These are phyloP conservation scores for Trichopria drosophilae DNA, from an alignment of 2,888 invertebrate genomes.

Conservation along the genomic window DNA sequence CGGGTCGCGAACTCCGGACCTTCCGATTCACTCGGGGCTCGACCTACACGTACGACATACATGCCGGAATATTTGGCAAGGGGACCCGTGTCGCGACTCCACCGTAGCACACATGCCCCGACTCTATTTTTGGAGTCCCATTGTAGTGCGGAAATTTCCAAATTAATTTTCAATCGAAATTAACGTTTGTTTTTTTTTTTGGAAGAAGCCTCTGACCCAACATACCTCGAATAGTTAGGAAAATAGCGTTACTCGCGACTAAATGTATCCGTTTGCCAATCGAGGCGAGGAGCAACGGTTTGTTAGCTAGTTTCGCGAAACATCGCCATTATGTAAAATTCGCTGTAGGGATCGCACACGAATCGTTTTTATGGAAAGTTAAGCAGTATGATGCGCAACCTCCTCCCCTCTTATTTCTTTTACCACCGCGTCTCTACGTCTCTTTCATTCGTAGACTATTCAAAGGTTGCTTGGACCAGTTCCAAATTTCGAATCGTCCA, in stretches of 20 bases:
- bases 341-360: constrained; percentile 14
- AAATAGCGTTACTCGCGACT: too few relatives aligned
- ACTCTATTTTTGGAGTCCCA: too few relatives aligned
- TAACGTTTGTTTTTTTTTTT: too few relatives aligned
- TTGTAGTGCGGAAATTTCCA: too few relatives aligned
- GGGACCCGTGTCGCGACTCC: constrained; percentile 23
- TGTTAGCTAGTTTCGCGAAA: constrained; percentile 3
- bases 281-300: neutral
- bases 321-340: constrained; percentile 16
- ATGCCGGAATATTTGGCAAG: constrained; percentile 49
- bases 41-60: constrained; percentile 31
- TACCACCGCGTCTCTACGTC: constrained; percentile 21
- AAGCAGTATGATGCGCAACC: neutral
- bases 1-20: constrained; percentile 53
- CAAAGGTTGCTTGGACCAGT: constrained; percentile 55
- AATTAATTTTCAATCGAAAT: too few relatives aligned
- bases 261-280: constrained; percentile 19
- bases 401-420: constrained; percentile 15
- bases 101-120: constrained; percentile 14
- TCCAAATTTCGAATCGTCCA: constrained; percentile 54
- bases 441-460: constrained; percentile 40
- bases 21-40: constrained; percentile 41
- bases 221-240: too few relatives aligned
- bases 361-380: constrained; percentile 21
- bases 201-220: too few relatives aligned